Percentiles rank a stretch among this genome's conserved stretches.
Evolutionary conservation across 2,113 vertebrate species (phyloP).

Genomic region (Rana temporaria): DNA sequence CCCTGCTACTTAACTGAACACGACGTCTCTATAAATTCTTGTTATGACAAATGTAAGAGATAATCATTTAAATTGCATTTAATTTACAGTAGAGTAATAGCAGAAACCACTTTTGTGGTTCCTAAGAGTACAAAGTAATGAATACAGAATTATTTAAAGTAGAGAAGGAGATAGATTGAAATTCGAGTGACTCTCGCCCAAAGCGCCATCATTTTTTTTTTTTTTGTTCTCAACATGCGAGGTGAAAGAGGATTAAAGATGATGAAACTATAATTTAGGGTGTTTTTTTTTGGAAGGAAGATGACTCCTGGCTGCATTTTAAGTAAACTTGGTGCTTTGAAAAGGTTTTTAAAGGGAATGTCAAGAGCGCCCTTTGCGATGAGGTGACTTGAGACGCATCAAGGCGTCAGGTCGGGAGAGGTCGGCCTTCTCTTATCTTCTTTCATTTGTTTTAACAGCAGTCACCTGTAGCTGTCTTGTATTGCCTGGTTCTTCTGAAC

Average conservation of each 20-base stretch:
- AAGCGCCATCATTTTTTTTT: constrained; percentile 64
- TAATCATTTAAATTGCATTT: constrained; percentile 73
- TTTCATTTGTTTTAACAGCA: too few relatives aligned
- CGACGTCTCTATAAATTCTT: constrained; percentile 68
- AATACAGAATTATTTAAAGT: constrained; percentile 70
- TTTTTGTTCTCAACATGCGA: constrained; percentile 57
- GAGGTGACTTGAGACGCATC: too few relatives aligned
- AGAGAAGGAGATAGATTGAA: constrained; percentile 73
- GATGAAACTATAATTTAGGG: constrained; percentile 66
- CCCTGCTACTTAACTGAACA: constrained; percentile 65
- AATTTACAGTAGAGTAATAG: constrained; percentile 67
- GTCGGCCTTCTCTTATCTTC: too few relatives aligned
- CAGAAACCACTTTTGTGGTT: constrained; percentile 65
- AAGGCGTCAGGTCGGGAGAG: too few relatives aligned
- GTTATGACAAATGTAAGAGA: constrained; percentile 73
- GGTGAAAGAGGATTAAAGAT: constrained; percentile 62
- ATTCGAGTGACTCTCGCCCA: constrained; percentile 67
- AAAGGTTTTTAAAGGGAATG: constrained; percentile 62
- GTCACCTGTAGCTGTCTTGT: too few relatives aligned
- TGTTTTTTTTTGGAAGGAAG: constrained; percentile 64
- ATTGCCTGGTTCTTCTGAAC: too few relatives aligned
- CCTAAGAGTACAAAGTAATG: constrained; percentile 64
- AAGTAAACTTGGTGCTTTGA: constrained; percentile 56
- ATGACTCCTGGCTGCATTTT: constrained; percentile 48
- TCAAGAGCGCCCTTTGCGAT: too few relatives aligned